These are phyloP conservation scores for Acromyrmex heyeri DNA, from an alignment of 1,140 invertebrate genomes.

Conservation along the genomic window DNA sequence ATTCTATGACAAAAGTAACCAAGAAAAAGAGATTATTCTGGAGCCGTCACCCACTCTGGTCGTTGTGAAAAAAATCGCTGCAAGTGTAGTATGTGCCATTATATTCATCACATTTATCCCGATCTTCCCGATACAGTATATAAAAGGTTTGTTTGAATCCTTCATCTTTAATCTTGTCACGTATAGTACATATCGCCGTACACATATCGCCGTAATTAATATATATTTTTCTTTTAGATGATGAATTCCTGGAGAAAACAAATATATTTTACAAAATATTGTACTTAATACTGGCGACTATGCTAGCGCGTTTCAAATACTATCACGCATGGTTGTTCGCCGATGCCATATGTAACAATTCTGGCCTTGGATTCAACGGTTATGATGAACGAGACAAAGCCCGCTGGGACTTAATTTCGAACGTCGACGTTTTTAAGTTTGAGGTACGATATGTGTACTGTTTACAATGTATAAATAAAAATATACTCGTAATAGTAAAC, in stretches of 20 bases:
- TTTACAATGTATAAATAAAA: background rate
- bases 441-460: conserved; percentile 89
- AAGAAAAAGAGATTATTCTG: conserved; percentile 83
- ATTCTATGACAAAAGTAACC: conserved; percentile 74
- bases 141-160: conserved; percentile 87
- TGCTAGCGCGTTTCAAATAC: conserved; percentile 95
- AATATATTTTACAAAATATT: conserved; percentile 90
- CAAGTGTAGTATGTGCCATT: conserved; percentile 89
- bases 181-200: background rate
- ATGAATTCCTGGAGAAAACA: conserved; percentile 89
- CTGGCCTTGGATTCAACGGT: conserved; percentile 96
- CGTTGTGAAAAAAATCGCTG: conserved; percentile 90
- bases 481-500: no score
- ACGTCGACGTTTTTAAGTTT: conserved; percentile 95
- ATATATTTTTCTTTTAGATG: conserved; percentile 84
- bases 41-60: conserved; percentile 89
- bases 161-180: background rate
- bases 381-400: conserved; percentile 90
- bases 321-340: conserved; percentile 98
- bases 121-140: conserved; percentile 88
- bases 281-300: conserved; percentile 93
- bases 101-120: conserved; percentile 89
- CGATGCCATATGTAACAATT: conserved; percentile 97
- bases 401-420: conserved; percentile 96
- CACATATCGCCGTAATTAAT: background rate